Evolutionary conservation across 64 coral and sea anemone species (phyloP), one percentile per base, ranked within the genome.

Genomic region (Montipora foliosa): DNA sequence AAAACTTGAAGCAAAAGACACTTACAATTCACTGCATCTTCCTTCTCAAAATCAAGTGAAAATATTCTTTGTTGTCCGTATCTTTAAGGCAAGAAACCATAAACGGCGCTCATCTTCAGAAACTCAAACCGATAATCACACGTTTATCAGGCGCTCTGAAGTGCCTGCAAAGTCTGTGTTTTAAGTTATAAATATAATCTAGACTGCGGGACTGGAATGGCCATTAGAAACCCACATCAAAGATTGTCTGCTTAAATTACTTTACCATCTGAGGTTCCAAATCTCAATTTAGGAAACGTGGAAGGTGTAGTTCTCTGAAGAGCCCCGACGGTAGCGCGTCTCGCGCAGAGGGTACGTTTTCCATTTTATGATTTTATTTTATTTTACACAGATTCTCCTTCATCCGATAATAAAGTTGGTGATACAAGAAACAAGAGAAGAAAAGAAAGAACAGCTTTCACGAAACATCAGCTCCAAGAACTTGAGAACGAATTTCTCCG

Each of bases 361-460:
- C 21, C 5, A 21, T 21, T 86, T 71, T 83, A 24, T 49, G 4
- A 48, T 72, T 17, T 2, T 21, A 4, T 10, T 4, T 86, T 70
- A 71, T 67, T 86, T 86, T 86, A 24, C 17, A 72, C 66, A 86
- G 82, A 72, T 86, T 86, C 66, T 12, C 82, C 82, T 11, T 49
- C 62, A 21, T 51, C 64, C 17, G 66, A 86, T 15, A 64, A 72
- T 21, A 69, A 72, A 86, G 13, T 45, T 1, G 48, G 44, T 1
- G 25, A 6, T 6, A 93, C 76, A 22, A 69, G 61, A 19, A 64
- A 47, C 61, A 87, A 88, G 52, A 93, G 87, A 16, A 57, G 92
- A 14, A 93, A 93, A 81, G 92, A 93, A 60, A 79, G 92, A 29
- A 93, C 92, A 46, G 92, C 92, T 25, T 93, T 93, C 76, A 88